A percentile compares a stretch with the other conserved stretches of the same genome.
phyloP scores from a whole-genome alignment of 2,888 invertebrate genomes.

The Eristalis arbustorum region DNA sequence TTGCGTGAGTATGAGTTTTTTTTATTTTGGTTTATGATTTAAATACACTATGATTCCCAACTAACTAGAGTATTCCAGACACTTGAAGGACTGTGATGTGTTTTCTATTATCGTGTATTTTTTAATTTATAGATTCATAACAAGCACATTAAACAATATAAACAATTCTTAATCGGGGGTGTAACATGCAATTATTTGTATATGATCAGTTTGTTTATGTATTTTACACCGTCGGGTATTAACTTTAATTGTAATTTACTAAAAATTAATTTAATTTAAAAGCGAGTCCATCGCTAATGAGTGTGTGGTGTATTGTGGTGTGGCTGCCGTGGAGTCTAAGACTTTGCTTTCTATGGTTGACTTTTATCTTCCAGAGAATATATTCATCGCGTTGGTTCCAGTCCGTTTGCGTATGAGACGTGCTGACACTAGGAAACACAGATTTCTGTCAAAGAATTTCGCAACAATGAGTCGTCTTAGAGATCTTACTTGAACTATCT shows the following conservation, averaged over 20 bases:
- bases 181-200: constrained; percentile 50
- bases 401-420: constrained; percentile 87
- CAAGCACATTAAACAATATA: constrained; percentile 47
- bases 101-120: constrained; percentile 4
- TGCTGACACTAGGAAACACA: constrained; percentile 84
- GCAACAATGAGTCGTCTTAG: neutral
- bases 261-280: constrained; percentile 59
- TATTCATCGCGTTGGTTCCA: constrained; percentile 87
- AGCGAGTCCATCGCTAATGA: constrained; percentile 62
- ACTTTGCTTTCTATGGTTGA: constrained; percentile 10
- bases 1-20: neutral
- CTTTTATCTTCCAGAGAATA: constrained; percentile 88
- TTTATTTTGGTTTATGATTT: neutral
- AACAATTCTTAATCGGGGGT: constrained; percentile 21
- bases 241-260: constrained; percentile 17
- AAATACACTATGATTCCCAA: neutral
- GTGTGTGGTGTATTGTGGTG: constrained; percentile 39
- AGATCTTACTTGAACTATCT: constrained; percentile 85
- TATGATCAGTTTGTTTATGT: neutral
- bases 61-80: neutral
- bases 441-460: constrained; percentile 20
- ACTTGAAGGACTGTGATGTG: neutral
- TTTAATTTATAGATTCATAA: constrained; percentile 27
- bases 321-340: constrained; percentile 37
- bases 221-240: neutral